Conservation (phyloP, 2,888 invertebrate species). For the Lepidocyrtinus sp. region DNA sequence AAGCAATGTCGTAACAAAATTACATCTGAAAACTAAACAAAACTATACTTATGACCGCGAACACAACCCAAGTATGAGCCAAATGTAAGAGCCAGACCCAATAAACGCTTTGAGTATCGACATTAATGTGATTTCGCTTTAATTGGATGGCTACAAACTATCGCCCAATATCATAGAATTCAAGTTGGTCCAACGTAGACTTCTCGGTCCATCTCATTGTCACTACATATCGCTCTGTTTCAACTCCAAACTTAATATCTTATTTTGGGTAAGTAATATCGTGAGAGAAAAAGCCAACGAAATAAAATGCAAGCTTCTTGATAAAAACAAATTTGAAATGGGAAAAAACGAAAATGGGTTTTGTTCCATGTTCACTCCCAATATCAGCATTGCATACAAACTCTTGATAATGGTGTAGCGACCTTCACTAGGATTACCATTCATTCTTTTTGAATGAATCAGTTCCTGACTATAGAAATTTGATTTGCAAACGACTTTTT, state of each 20-base stretch:
- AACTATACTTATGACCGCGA: conserved; percentile 16
- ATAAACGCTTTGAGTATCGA: neutral
- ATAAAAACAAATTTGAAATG: neutral
- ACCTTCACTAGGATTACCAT: conserved; percentile 48
- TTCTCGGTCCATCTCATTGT: neutral
- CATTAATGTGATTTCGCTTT: too few species aligned
- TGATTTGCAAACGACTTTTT: neutral
- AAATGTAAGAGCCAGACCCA: too few species aligned
- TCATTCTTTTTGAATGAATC: neutral
- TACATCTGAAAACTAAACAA: neutral
- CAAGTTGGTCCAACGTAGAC: neutral
- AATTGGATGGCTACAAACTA: too few species aligned
- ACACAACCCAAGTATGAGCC: too few species aligned
- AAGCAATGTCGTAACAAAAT: conserved; percentile 21
- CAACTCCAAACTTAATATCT: neutral
- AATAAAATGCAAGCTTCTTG: neutral
- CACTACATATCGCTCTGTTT: neutral
- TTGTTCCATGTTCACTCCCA: neutral
- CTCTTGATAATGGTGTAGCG: neutral
- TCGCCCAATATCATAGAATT: neutral
- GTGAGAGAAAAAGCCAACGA: neutral
- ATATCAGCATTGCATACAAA: neutral
- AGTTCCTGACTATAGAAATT: too few species aligned
- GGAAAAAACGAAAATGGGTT: neutral
- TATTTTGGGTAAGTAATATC: neutral